Conservation (phyloP, 2,888 invertebrate species). For the Scotopteryx bipunctaria region DNA sequence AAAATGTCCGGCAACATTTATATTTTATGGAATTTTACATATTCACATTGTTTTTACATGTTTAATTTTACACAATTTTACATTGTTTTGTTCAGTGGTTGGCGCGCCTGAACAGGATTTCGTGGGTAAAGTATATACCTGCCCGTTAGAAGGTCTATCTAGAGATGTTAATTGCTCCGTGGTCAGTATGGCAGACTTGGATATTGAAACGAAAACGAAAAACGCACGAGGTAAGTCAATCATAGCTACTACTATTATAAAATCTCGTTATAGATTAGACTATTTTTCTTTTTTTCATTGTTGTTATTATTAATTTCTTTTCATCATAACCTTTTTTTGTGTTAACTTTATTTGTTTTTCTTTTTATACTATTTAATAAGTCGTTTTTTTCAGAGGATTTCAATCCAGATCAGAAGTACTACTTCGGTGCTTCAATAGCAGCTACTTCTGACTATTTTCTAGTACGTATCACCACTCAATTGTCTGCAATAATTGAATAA, state of each 20-base stretch:
- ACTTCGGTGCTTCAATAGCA: slow-evolving; percentile 54
- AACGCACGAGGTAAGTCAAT: slow-evolving; percentile 20
- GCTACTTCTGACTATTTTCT: slow-evolving; percentile 49
- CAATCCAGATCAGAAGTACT: slow-evolving; percentile 43
- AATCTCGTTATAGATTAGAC: too few species aligned
- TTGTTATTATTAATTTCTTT: too few species aligned
- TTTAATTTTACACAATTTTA: too few species aligned
- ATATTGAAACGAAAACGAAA: background rate
- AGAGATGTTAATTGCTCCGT: slow-evolving; percentile 33
- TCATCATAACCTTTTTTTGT: too few species aligned
- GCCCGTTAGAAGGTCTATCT: slow-evolving; percentile 38
- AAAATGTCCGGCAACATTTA: too few species aligned
- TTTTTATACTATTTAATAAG: background rate
- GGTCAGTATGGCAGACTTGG: slow-evolving; percentile 36
- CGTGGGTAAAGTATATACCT: slow-evolving; percentile 50
- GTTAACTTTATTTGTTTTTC: too few species aligned
- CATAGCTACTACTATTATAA: too few species aligned
- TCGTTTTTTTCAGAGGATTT: slow-evolving; percentile 38
- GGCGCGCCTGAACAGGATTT: slow-evolving; percentile 51
- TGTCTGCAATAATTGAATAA: too few species aligned
- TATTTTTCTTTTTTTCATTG: too few species aligned
- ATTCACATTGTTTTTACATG: too few species aligned
- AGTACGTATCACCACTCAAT: slow-evolving; percentile 50
- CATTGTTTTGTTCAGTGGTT: slow-evolving; percentile 45
- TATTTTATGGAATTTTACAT: too few species aligned